A percentile compares a stretch with the other conserved stretches of the same genome.
phyloP scores from a whole-genome alignment of 2,888 invertebrate species.

The Rhagophthalmus giganteus region DNA sequence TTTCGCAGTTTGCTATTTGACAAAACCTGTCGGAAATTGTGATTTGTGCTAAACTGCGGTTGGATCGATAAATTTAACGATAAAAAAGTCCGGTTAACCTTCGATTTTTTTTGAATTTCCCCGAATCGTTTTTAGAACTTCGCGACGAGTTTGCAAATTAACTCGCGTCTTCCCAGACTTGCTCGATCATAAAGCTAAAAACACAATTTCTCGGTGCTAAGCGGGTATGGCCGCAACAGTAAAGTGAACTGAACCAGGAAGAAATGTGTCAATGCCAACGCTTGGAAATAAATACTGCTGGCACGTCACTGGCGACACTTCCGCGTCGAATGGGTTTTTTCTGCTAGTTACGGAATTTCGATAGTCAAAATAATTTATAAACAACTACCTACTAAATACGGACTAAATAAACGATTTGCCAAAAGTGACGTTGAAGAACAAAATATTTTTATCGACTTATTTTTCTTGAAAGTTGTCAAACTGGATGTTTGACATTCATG shows the following conservation, averaged over 20 bases:
- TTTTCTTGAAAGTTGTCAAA: too few species aligned
- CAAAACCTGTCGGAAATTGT: too few species aligned
- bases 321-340: constrained; percentile 21
- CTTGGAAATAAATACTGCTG: constrained; percentile 32
- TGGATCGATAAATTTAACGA: too few species aligned
- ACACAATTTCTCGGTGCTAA: constrained; percentile 4
- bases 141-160: too few species aligned
- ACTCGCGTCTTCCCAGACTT: neutral
- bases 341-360: neutral
- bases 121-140: constrained; percentile 8
- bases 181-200: neutral
- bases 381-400: too few species aligned
- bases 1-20: too few species aligned
- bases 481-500: too few species aligned
- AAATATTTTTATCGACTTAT: too few species aligned
- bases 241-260: constrained; percentile 44
- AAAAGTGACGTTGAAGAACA: too few species aligned
- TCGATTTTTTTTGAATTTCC: constrained; percentile 23
- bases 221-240: constrained; percentile 11
- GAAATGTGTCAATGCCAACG: constrained; percentile 50
- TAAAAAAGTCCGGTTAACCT: constrained; percentile 9
- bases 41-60: too few species aligned
- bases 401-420: too few species aligned
- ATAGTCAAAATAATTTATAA: too few species aligned
- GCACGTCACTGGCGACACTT: constrained; percentile 24